Evolutionary conservation across 35 echinoderm and acorn worm genomes (phyloP), one percentile per base, ranked within the genome.

Genomic region (Ophioderma brevispina): DNA sequence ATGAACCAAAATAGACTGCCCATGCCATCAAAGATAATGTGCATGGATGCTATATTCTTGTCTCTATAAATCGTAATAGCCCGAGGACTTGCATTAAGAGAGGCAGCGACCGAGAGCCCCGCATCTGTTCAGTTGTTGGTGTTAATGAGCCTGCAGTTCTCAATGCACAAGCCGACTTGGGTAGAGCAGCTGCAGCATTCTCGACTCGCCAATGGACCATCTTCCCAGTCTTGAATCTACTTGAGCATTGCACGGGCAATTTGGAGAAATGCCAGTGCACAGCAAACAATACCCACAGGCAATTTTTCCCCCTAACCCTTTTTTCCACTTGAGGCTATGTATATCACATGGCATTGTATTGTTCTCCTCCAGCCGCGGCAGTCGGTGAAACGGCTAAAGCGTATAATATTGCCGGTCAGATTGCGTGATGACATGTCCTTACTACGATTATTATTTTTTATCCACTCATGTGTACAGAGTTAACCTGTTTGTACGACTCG

Each of bases 31-130:
- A 70, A 70, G 59, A 70, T 70, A 70, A 70, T 70, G 28, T 25
- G 4, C 59, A 70, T 70, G 59, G 17, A 8, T 70, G 59, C 59
- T 25, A 70, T 70, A 15, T 70, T 70, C 59, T 70, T 30, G 28
- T 70, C 59, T 70, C 59, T 70, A 70, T 70, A 70, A 70, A 30
- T 70, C 59, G 59, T 70, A 70, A 18, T 70, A 70, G 59, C 59
- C 59, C n/a, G 28, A 70, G 59, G 59, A 70, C 10, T 70, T 70
- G 59, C 5, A 70, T 70, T 70, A 70, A 30, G 59, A 70, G 59
- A 70, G 23, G 17, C 28, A 15, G 5, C 4, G 17, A 70, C 59
- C 28, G 59, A 70, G 59, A 70, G 28, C 59, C 59, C 15, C n/a
- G 1, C 21, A 21, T 52, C 46, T 52, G n/a, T n/a, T n/a, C n/a